phyloP scores from a whole-genome alignment of 2,113 vertebrate genomes.

The Mesitornis unicolor region DNA sequence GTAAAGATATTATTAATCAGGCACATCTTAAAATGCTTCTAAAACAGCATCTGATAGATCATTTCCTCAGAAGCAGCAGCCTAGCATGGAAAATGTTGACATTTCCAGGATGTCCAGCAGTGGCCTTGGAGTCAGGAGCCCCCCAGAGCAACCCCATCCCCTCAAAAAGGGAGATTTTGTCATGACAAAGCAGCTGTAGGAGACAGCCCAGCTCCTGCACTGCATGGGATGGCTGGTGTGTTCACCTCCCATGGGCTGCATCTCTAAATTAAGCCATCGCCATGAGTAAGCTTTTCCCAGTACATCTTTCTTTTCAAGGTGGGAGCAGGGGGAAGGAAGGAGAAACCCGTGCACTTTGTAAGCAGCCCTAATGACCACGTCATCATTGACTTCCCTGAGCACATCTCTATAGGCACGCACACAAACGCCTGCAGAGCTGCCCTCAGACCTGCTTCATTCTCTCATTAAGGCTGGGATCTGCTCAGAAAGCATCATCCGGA shows the following conservation, averaged over 20 bases:
- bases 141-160: not conserved
- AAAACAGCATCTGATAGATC: rapidly evolving
- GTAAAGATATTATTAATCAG: not conserved
- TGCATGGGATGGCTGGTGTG: rapidly evolving
- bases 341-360: not conserved
- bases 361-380: not conserved
- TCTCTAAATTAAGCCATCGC: not conserved
- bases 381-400: not conserved
- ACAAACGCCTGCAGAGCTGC: not conserved
- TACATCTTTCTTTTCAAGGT: not conserved
- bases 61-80: not conserved
- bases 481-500: not conserved
- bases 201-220: not conserved
- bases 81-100: rapidly evolving
- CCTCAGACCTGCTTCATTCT: not conserved
- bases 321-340: not conserved
- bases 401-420: rapidly evolving
- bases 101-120: not conserved
- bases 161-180: not conserved
- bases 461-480: not conserved
- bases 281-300: not conserved
- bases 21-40: not conserved
- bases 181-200: rapidly evolving
- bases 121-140: not conserved
- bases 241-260: not conserved